A percentile compares a stretch with the other conserved stretches of the same genome.
Evolutionary conservation across 2,797 vertebrate genomes (phyloP).

Genomic region (Scyliorhinus canicula): DNA sequence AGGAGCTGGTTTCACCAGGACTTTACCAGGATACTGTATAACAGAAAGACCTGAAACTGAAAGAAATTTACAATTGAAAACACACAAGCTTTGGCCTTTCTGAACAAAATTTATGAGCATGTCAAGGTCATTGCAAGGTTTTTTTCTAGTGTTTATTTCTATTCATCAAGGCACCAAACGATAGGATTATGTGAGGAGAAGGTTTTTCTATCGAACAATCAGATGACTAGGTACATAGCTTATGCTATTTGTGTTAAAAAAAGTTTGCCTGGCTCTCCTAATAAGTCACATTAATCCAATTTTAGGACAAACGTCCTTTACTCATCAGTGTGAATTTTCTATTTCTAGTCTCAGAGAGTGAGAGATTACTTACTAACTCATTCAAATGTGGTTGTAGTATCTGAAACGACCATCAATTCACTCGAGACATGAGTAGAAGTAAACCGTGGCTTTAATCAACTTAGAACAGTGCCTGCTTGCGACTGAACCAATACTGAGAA

Average conservation of each 20-base stretch:
- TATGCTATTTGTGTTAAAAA: not conserved
- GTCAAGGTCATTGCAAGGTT: not conserved
- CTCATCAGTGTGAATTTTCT: not conserved
- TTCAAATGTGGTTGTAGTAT: not conserved
- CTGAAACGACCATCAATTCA: no score
- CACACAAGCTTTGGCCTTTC: not conserved
- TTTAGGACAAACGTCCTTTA: not conserved
- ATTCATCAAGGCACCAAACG: not conserved
- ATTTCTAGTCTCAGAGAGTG: not conserved
- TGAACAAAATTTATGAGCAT: not conserved
- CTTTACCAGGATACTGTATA: conserved; percentile 39
- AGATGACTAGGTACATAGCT: not conserved
- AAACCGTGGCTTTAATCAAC: no score
- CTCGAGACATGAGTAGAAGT: no score
- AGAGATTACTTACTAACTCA: not conserved
- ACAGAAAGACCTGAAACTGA: not conserved
- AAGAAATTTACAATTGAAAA: not conserved
- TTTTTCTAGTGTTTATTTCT: not conserved
- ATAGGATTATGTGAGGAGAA: not conserved
- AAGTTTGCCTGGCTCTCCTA: not conserved
- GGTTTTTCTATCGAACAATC: not conserved
- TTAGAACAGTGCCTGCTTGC: no score
- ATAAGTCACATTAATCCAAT: not conserved
- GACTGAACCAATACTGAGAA: no score
- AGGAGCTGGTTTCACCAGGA: conserved; percentile 54